phyloP scores from a whole-genome alignment of 2,797 vertebrate species.

The Fistularia commersonii region DNA sequence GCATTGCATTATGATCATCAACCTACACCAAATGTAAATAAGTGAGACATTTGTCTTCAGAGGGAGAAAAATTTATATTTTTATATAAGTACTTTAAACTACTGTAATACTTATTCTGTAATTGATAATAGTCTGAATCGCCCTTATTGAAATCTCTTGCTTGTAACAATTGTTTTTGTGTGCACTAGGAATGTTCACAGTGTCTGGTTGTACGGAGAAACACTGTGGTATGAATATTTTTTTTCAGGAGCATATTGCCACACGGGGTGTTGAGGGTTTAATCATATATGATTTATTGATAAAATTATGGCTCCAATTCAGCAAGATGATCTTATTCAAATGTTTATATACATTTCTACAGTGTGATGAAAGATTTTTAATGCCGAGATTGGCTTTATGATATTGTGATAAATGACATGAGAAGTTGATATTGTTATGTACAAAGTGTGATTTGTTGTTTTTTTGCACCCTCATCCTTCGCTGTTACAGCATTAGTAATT shows the following conservation, averaged over 20 bases:
- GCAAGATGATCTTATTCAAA: constrained; percentile 46
- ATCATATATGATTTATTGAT: constrained; percentile 28
- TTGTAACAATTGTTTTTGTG: constrained; percentile 70
- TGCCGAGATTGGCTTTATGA: constrained; percentile 45
- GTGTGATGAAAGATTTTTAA: constrained; percentile 57
- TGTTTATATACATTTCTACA: constrained; percentile 41
- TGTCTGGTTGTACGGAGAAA: constrained; percentile 65
- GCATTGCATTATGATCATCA: constrained; percentile 74
- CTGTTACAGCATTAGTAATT: constrained; percentile 28
- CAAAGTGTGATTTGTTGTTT: background rate
- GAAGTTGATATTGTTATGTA: background rate
- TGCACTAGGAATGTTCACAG: constrained; percentile 68
- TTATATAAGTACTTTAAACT: constrained; percentile 64
- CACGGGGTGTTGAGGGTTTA: constrained; percentile 23
- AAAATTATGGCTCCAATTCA: constrained; percentile 39
- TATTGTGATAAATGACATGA: background rate
- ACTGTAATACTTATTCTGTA: constrained; percentile 55
- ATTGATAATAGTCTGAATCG: constrained; percentile 58
- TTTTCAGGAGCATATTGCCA: constrained; percentile 66
- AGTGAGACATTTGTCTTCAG: constrained; percentile 63
- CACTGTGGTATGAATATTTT: constrained; percentile 74
- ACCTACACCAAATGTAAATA: constrained; percentile 72
- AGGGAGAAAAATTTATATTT: constrained; percentile 72
- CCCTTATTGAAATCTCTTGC: constrained; percentile 47
- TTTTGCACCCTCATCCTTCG: constrained; percentile 10